A percentile compares a stretch with the other conserved stretches of the same genome.
phyloP scores from a whole-genome alignment of 2,113 vertebrate genomes.

The Phoenicopterus ruber region DNA sequence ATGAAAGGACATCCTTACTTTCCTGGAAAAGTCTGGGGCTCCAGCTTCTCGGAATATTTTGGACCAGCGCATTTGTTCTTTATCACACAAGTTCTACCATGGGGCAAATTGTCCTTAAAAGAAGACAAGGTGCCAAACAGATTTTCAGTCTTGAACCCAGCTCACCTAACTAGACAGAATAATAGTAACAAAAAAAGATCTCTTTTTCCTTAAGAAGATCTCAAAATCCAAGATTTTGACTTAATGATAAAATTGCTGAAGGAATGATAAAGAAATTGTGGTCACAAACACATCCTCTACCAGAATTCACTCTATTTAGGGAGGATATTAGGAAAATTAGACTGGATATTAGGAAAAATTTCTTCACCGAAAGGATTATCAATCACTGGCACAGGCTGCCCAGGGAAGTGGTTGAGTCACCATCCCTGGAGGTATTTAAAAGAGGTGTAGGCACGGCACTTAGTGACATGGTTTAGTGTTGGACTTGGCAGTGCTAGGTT shows the following conservation, averaged over 20 bases:
- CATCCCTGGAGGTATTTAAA: neutral
- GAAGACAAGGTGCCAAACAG: neutral
- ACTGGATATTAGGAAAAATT: neutral
- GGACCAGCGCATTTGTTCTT: neutral
- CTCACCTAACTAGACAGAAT: neutral
- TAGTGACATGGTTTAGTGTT: neutral
- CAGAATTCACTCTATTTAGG: neutral
- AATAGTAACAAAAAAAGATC: rapidly evolving
- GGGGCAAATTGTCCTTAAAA: neutral
- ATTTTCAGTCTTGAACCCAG: neutral
- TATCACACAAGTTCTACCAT: neutral
- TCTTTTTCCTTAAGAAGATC: neutral
- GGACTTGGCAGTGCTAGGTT: neutral
- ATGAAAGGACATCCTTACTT: neutral
- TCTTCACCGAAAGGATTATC: rapidly evolving
- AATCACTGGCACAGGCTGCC: neutral
- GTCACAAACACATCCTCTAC: neutral
- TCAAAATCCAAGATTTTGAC: neutral
- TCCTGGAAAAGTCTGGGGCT: neutral
- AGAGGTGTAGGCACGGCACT: rapidly evolving
- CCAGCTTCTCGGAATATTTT: neutral
- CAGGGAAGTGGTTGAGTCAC: neutral
- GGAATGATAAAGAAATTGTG: neutral
- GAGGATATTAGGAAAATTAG: neutral
- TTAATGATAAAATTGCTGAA: neutral